Evolutionary conservation across 2,888 invertebrate species (phyloP).

Genomic region (Petrolisthes manimaculis): DNA sequence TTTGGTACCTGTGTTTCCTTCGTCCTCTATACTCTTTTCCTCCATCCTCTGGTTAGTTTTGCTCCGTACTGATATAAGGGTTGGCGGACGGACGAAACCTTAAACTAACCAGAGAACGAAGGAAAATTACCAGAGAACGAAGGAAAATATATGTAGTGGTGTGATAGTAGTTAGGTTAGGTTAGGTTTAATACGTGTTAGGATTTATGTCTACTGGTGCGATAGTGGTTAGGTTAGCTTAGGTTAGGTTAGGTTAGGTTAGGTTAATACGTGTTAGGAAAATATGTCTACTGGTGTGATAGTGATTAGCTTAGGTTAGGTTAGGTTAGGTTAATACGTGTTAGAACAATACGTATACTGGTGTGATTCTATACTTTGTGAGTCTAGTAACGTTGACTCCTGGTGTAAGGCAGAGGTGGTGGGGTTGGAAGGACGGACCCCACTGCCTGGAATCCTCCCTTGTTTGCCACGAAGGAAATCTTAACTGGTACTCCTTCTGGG

Average conservation of each 20-base stretch:
- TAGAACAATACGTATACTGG: background rate
- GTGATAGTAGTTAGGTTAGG: no score
- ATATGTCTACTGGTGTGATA: background rate
- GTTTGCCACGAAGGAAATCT: conserved; percentile 54
- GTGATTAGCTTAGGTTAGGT: no score
- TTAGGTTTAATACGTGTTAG: no score
- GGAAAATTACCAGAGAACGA: background rate
- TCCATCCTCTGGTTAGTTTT: no score
- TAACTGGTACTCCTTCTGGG: conserved; percentile 47
- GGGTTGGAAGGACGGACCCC: conserved; percentile 42
- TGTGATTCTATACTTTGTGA: background rate
- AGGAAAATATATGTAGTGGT: no score
- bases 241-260: no score
- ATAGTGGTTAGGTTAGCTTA: no score
- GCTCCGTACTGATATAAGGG: no score
- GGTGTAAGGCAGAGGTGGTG: conserved; percentile 47
- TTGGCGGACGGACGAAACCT: background rate
- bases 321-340: background rate
- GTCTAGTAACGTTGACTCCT: conserved; percentile 8
- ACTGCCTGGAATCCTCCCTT: conserved; percentile 47
- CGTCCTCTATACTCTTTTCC: no score
- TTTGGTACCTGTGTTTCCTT: no score
- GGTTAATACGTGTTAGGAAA: background rate
- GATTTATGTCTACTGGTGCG: no score
- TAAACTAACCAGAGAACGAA: background rate